Base-by-base conservation (phyloP, 2,113 vertebrate species). In the Mirounga angustirostris region DNA sequence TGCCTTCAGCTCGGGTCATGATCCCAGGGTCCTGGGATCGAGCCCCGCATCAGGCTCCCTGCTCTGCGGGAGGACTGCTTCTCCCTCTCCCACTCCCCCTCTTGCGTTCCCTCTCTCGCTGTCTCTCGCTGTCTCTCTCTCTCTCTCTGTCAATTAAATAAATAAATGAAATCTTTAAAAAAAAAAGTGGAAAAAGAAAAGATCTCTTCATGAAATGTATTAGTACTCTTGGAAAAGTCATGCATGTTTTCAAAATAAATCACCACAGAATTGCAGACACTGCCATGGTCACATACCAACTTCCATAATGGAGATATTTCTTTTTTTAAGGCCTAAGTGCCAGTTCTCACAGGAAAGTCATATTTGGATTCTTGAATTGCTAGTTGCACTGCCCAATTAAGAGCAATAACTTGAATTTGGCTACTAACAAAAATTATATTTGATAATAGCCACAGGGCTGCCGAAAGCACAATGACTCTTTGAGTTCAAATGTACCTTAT, bases 221-320 rank as follows among this genome's bases (percentile, higher is more conserved):
- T 78, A 26, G 65, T 36, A n/a, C 2, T 83, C 21, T 90, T 83
- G 15, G 33, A 97, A 95, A 96, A 91, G n/a, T 59, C 69, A 81
- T 54, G 22, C 2, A 7, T 46, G 6, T 82, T 79, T 95, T 92
- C 4, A 54, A 54, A 46, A 84, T 56, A 33, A 26, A 30, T 94
- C 30, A 40, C 11, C 22, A 33, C 10, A 59, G 58, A 89, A 90
- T 67, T 84, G 13, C 59, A 61, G 26, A 86, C 30, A 61, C 8
- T 1, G 2, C 24, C 4, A 46, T 11, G 7, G 59, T 28, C 0
- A 85, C 36, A 10, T 26, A 22, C 63, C 15, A 80, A 8, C 59
- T 80, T 58, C 22, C 26, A 43, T 54, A 67, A 36, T 16, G 19
- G 26, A 85, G 3, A 5, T 7, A 14, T 11, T 65, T 88, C 16